phyloP scores from a whole-genome alignment of 2,888 invertebrate genomes.

The Trichogramma evanescens region DNA sequence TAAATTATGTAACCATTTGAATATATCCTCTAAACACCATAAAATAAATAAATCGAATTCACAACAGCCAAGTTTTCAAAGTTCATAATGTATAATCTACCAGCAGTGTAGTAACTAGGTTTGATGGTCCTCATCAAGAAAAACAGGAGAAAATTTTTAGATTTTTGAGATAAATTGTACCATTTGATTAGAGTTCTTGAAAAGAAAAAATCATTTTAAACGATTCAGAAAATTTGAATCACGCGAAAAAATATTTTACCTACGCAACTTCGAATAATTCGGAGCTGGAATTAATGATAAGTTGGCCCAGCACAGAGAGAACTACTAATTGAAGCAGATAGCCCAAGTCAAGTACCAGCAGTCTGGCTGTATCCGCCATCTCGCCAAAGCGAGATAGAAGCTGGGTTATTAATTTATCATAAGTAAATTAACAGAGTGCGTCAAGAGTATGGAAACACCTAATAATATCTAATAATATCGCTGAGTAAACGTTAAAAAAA shows the following conservation, averaged over 20 bases:
- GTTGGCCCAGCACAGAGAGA: slow-evolving; percentile 18
- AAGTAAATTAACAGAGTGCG: too few relatives aligned
- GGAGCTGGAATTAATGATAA: slow-evolving; percentile 19
- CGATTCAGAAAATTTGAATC: not conserved
- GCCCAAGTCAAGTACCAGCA: not conserved
- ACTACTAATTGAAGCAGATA: slow-evolving; percentile 13
- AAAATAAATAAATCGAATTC: not conserved
- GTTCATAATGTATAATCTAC: slow-evolving; percentile 3
- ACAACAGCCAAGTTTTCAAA: slow-evolving; percentile 6
- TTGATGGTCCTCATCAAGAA: slow-evolving; percentile 1
- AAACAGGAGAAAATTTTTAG: not conserved
- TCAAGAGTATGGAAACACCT: too few relatives aligned
- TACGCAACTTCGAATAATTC: slow-evolving; percentile 13
- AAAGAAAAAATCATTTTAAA: not conserved
- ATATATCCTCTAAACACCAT: not conserved
- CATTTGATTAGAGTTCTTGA: not conserved
- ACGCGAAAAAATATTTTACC: not conserved
- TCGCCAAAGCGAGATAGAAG: too few relatives aligned
- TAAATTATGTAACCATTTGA: not conserved
- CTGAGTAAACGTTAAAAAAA: too few relatives aligned
- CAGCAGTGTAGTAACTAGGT: not conserved
- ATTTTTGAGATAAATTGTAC: not conserved
- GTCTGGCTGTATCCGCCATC: not conserved
- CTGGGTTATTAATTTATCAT: too few relatives aligned
- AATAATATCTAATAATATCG: too few relatives aligned